Percentiles rank a stretch among this genome's conserved stretches.
phyloP scores from a whole-genome alignment of 2,797 vertebrate species.

The Myotis pilosus region DNA sequence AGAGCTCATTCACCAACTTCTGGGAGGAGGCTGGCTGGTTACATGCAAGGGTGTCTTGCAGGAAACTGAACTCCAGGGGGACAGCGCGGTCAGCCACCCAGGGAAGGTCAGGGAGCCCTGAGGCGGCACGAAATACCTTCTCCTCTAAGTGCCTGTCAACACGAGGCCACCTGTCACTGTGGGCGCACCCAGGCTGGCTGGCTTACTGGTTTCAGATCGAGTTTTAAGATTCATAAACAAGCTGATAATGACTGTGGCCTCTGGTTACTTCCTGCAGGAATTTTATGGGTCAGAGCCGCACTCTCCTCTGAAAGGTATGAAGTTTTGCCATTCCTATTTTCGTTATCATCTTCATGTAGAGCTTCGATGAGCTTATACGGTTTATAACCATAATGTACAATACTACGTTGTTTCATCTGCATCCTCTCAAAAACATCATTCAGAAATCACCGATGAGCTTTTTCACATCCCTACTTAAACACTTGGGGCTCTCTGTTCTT shows the following conservation, averaged over 20 bases:
- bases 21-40: neutral
- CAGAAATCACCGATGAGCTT: neutral
- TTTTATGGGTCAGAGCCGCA: neutral
- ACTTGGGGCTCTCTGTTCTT: neutral
- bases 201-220: conserved; percentile 27
- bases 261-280: neutral
- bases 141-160: neutral
- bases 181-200: conserved; percentile 9
- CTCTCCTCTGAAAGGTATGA: neutral
- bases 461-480: neutral
- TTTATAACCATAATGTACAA: neutral
- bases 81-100: neutral
- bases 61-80: neutral
- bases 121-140: neutral
- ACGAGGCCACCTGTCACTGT: neutral
- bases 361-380: neutral
- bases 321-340: neutral
- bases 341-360: neutral
- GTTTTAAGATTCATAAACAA: neutral
- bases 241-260: neutral
- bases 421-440: neutral
- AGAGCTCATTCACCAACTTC: too few species aligned
- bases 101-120: neutral
- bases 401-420: neutral
- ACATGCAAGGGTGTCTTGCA: neutral